A percentile compares a stretch with the other conserved stretches of the same genome.
These are phyloP conservation scores for Hippocampus comes DNA, from an alignment of 2,113 vertebrate species.

Conservation along the genomic window DNA sequence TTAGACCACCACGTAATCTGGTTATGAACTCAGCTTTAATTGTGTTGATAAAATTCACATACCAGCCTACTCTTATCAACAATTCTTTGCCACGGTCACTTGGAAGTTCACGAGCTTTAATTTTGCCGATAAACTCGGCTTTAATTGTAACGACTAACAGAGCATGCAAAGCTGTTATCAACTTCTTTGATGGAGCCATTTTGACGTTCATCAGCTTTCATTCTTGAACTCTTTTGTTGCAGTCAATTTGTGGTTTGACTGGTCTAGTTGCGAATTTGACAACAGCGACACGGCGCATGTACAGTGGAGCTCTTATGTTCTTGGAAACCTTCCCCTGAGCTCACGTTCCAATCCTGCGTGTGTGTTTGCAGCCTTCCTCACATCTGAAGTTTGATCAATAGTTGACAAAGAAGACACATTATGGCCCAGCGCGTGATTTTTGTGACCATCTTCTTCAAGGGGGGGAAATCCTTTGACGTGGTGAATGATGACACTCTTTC, in stretches of 20 bases:
- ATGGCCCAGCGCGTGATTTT: not conserved
- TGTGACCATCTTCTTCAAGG: not conserved
- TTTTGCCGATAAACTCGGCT: no score
- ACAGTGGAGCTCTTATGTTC: not conserved
- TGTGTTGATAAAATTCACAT: no score
- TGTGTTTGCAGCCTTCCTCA: not conserved
- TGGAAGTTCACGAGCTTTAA: no score
- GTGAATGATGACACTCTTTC: not conserved
- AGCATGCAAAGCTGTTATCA: no score
- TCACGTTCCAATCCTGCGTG: not conserved
- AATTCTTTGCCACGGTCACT: no score
- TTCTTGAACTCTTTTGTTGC: not conserved
- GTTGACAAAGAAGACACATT: not conserved
- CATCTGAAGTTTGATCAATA: not conserved
- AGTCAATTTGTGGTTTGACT: not conserved
- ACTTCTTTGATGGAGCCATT: not conserved
- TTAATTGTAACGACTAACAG: no score
- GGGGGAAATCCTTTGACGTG: not conserved
- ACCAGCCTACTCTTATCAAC: no score
- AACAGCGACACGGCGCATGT: not conserved
- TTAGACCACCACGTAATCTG: no score
- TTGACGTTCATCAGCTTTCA: not conserved
- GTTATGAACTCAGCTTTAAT: no score
- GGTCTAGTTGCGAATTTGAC: not conserved
- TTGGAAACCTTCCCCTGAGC: not conserved